A percentile compares a stretch with the other conserved stretches of the same genome.
phyloP scores from a whole-genome alignment of 1,140 invertebrate species.

The Cotesia typhae region DNA sequence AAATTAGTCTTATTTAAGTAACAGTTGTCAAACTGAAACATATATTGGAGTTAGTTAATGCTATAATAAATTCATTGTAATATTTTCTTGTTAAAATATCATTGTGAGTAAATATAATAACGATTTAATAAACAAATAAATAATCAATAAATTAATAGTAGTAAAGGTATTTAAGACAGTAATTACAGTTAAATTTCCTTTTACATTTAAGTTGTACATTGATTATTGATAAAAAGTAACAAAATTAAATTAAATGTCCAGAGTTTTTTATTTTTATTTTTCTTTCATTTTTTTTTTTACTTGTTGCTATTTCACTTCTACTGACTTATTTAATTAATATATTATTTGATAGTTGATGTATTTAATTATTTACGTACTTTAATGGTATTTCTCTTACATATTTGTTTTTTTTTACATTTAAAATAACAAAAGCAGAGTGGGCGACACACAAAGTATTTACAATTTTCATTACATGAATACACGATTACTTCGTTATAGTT shows the following conservation, averaged over 20 bases:
- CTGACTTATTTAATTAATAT: constrained; percentile 20
- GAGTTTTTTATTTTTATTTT: neutral
- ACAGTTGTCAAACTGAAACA: neutral
- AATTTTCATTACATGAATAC: constrained; percentile 59
- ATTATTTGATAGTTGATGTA: too few relatives aligned
- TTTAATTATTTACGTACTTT: constrained; percentile 35
- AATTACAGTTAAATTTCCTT: constrained; percentile 8
- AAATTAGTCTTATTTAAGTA: constrained; percentile 17
- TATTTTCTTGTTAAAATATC: constrained; percentile 8
- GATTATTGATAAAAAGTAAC: constrained; percentile 13
- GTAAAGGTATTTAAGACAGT: constrained; percentile 3
- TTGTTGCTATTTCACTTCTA: constrained; percentile 24
- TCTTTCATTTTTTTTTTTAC: neutral
- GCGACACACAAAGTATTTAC: constrained; percentile 60
- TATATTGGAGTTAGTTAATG: neutral
- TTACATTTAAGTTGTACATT: constrained; percentile 14
- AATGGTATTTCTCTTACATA: constrained; percentile 48
- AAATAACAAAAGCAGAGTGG: constrained; percentile 60
- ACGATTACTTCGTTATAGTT: constrained; percentile 46
- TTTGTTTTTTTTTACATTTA: constrained; percentile 55
- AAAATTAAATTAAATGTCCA: constrained; percentile 2
- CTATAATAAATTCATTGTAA: constrained; percentile 9
- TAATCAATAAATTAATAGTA: neutral
- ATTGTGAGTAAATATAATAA: constrained; percentile 5
- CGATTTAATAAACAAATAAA: neutral